These are phyloP conservation scores for Cheilosia variabilis DNA, from an alignment of 2,888 invertebrate genomes.

Conservation along the genomic window DNA sequence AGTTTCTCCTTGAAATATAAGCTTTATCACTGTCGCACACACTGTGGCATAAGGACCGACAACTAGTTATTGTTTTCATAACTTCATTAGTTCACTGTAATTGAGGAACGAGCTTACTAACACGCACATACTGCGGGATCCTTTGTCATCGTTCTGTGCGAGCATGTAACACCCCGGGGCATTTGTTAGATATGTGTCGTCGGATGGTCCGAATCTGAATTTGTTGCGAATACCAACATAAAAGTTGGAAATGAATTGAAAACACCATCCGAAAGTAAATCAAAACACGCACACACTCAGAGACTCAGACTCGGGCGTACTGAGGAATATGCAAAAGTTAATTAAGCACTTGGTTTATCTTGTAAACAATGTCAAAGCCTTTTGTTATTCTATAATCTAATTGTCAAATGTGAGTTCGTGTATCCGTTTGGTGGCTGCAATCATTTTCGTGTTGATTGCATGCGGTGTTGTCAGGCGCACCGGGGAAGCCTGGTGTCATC, in stretches of 20 bases:
- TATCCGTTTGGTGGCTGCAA: constrained; percentile 49
- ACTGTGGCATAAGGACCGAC: constrained; percentile 5
- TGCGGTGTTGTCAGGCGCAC: constrained; percentile 5
- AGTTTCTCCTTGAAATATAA: neutral
- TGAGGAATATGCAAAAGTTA: constrained; percentile 62
- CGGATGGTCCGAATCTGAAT: constrained; percentile 31
- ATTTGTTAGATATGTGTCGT: constrained; percentile 40
- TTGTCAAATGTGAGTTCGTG: constrained; percentile 70
- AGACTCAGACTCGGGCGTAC: neutral
- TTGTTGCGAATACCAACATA: constrained; percentile 52
- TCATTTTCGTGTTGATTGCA: constrained; percentile 66
- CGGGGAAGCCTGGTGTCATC: neutral
- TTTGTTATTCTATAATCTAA: constrained; percentile 75
- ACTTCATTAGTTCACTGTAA: constrained; percentile 74
- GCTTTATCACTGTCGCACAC: neutral
- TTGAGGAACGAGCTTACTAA: constrained; percentile 64
- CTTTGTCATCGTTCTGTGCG: constrained; percentile 30
- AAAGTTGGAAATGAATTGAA: constrained; percentile 38
- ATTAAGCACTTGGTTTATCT: constrained; percentile 72
- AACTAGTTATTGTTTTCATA: constrained; percentile 71
- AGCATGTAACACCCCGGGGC: constrained; percentile 38
- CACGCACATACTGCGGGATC: neutral
- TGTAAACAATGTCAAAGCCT: constrained; percentile 73
- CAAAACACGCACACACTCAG: neutral
- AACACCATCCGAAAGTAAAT: constrained; percentile 1